These are phyloP conservation scores for Zygothrica quintamaculata DNA, from an alignment of 2,888 invertebrate genomes.

Conservation along the genomic window DNA sequence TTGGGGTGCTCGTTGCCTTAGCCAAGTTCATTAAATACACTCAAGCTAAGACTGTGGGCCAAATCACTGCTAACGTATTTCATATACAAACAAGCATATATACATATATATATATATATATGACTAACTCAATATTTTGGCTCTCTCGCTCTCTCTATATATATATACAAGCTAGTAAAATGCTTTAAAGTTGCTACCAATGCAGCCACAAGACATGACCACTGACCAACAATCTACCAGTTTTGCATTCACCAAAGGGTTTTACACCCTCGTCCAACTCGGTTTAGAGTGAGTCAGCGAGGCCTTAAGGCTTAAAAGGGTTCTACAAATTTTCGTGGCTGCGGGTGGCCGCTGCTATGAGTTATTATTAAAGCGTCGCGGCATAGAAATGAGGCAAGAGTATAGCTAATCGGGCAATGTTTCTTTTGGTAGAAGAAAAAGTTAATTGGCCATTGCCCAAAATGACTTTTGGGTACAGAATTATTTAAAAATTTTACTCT, in stretches of 20 bases:
- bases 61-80: conserved; percentile 1
- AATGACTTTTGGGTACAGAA: conserved; percentile 38
- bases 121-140: too few species aligned
- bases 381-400: neutral
- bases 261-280: neutral
- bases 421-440: conserved; percentile 32
- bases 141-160: too few species aligned
- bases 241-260: neutral
- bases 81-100: too few species aligned
- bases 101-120: too few species aligned
- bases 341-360: conserved; percentile 12
- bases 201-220: neutral
- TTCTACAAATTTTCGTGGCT: conserved; percentile 17
- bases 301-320: conserved; percentile 32
- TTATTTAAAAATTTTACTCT: too few species aligned
- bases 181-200: neutral
- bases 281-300: neutral
- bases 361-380: conserved; percentile 8
- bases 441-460: conserved; percentile 65
- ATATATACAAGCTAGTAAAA: neutral
- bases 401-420: conserved; percentile 48
- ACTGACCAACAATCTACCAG: neutral
- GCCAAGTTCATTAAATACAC: conserved; percentile 49
- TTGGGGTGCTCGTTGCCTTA: conserved; percentile 15
- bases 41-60: conserved; percentile 25